phyloP scores from a whole-genome alignment of 2,888 invertebrate genomes.

The Luperina testacea region DNA sequence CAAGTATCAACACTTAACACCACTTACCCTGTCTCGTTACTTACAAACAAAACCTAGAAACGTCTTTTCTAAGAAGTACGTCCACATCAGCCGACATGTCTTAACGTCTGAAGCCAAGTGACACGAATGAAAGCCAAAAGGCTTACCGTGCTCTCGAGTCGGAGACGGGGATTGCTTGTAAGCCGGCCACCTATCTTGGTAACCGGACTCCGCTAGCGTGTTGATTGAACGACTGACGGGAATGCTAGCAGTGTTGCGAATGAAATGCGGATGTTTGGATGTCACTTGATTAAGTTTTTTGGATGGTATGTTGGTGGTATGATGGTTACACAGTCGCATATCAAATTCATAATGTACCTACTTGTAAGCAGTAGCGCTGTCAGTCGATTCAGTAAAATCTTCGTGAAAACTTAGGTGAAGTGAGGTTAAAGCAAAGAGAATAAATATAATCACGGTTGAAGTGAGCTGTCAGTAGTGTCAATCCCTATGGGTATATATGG shows the following conservation, averaged over 20 bases:
- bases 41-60: constrained; percentile 15
- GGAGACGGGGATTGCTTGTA: constrained; percentile 48
- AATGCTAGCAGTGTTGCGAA: background rate
- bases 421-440: no score
- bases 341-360: no score
- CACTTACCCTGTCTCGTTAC: constrained; percentile 13
- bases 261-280: constrained; percentile 10
- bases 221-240: constrained; percentile 50
- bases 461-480: no score
- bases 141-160: constrained; percentile 53
- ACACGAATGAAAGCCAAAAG: constrained; percentile 48
- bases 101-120: constrained; percentile 55
- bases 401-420: no score
- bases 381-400: no score
- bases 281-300: background rate
- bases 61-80: constrained; percentile 24
- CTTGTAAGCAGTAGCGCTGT: no score
- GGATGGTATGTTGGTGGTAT: background rate
- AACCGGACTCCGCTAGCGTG: constrained; percentile 21
- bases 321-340: background rate
- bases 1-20: constrained; percentile 9
- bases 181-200: constrained; percentile 52
- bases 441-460: no score
- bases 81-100: constrained; percentile 42
- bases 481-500: no score